Percentiles rank a stretch among this genome's conserved stretches.
phyloP scores from a whole-genome alignment of 2,797 vertebrate genomes.

The Linurgus olivaceus region DNA sequence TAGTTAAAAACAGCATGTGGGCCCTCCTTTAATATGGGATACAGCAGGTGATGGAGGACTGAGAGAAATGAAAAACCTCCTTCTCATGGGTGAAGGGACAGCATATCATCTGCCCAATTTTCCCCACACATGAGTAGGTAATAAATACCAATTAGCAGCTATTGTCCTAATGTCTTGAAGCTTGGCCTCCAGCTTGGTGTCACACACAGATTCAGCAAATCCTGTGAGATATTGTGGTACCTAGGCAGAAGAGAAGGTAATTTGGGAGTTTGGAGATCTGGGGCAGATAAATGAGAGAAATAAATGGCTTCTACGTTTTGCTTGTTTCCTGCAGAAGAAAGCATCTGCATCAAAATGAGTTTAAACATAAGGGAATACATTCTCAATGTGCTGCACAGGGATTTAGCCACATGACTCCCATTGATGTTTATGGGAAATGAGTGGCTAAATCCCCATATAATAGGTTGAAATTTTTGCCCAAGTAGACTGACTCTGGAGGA shows the following conservation, averaged over 20 bases:
- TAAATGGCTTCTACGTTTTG: constrained; percentile 20
- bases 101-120: constrained; percentile 24
- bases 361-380: constrained; percentile 65
- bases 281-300: constrained; percentile 54
- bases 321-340: constrained; percentile 55
- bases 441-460: constrained; percentile 64
- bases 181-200: constrained; percentile 23
- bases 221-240: not conserved
- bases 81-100: constrained; percentile 29
- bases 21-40: not conserved
- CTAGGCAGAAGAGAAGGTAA: not conserved
- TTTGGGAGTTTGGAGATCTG: constrained; percentile 4
- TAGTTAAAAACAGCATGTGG: not conserved
- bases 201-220: not conserved
- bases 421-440: constrained; percentile 64
- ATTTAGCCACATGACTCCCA: constrained; percentile 64
- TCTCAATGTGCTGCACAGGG: constrained; percentile 58
- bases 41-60: not conserved
- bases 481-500: constrained; percentile 53
- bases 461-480: constrained; percentile 68
- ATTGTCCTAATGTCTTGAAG: constrained; percentile 9
- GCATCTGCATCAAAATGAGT: constrained; percentile 60
- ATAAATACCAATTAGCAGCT: constrained; percentile 47
- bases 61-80: not conserved
- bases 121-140: not conserved